These are phyloP conservation scores for Gorsachius goisagi DNA, from an alignment of 2,113 vertebrate species.

Conservation along the genomic window DNA sequence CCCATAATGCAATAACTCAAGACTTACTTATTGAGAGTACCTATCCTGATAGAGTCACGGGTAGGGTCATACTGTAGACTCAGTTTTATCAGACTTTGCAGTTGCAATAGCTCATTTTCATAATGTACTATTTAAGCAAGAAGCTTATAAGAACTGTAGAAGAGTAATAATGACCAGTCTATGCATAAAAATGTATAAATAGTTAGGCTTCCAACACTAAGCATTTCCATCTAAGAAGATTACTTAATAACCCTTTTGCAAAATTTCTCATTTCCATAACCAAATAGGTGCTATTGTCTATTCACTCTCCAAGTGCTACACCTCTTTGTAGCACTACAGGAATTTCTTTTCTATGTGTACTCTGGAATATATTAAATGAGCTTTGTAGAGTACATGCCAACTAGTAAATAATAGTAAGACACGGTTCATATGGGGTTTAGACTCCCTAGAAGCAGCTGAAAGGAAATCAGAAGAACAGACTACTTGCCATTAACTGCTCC, in stretches of 20 bases:
- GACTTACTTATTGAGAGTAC: conserved; percentile 57
- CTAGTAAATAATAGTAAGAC: conserved; percentile 15
- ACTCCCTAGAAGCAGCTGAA: conserved; percentile 1
- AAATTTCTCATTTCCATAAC: conserved; percentile 53
- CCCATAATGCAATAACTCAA: conserved; percentile 72
- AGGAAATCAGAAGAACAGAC: background rate
- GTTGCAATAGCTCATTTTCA: conserved; percentile 68
- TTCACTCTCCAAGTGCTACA: background rate
- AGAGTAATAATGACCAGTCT: conserved; percentile 62
- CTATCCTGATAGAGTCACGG: conserved; percentile 58
- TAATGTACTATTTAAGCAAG: conserved; percentile 67
- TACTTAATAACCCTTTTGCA: conserved; percentile 43
- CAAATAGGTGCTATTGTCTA: conserved; percentile 47
- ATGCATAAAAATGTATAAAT: conserved; percentile 52
- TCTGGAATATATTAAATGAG: conserved; percentile 12
- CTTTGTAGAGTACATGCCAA: background rate
- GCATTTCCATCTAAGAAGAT: conserved; percentile 61
- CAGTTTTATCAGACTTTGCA: conserved; percentile 59
- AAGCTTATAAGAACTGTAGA: conserved; percentile 56
- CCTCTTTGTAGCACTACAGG: background rate
- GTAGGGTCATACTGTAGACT: conserved; percentile 50
- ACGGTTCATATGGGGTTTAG: background rate
- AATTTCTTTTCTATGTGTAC: background rate
- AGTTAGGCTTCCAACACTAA: conserved; percentile 48
- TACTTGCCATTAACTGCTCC: conserved; percentile 1